phyloP scores from a whole-genome alignment of 2,797 vertebrate genomes.

The Periophthalmus magnuspinnatus region DNA sequence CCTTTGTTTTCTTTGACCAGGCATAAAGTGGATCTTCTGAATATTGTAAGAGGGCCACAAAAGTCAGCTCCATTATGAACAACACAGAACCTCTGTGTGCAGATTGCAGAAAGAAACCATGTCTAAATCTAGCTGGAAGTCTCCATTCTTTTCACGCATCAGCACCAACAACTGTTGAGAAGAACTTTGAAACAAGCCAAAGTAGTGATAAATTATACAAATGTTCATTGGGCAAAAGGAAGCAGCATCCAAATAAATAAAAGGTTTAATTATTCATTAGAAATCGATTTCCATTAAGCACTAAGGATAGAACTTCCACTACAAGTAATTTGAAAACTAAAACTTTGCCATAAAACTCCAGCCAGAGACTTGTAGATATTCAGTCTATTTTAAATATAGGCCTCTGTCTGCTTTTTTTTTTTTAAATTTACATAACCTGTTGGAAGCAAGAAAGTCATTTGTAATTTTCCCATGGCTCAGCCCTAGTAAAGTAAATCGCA shows the following conservation, averaged over 20 bases:
- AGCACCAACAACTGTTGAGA: conserved; percentile 1
- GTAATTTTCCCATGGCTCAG: not conserved
- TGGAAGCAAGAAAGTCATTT: too few relatives aligned
- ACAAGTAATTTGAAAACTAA: not conserved
- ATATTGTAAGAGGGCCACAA: conserved; percentile 57
- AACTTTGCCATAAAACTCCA: too few relatives aligned
- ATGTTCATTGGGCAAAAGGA: too few relatives aligned
- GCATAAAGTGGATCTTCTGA: conserved; percentile 34
- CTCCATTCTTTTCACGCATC: conserved; percentile 23
- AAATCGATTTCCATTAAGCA: not conserved
- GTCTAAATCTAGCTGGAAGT: conserved; percentile 57
- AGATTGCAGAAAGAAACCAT: conserved; percentile 78
- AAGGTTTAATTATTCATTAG: too few relatives aligned
- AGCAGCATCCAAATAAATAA: too few relatives aligned
- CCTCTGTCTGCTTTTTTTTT: not conserved
- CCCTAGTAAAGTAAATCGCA: not conserved
- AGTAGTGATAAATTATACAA: too few relatives aligned
- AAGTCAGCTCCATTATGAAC: conserved; percentile 73
- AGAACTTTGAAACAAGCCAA: not conserved
- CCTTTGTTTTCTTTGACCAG: conserved; percentile 18
- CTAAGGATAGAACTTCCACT: not conserved
- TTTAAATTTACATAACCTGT: not conserved
- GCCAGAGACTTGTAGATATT: not conserved
- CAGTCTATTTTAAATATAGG: not conserved
- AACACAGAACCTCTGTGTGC: conserved; percentile 75